A percentile compares a stretch with the other conserved stretches of the same genome.
phyloP scores from a whole-genome alignment of 2,888 invertebrate species.

The Agrotis ipsilon region DNA sequence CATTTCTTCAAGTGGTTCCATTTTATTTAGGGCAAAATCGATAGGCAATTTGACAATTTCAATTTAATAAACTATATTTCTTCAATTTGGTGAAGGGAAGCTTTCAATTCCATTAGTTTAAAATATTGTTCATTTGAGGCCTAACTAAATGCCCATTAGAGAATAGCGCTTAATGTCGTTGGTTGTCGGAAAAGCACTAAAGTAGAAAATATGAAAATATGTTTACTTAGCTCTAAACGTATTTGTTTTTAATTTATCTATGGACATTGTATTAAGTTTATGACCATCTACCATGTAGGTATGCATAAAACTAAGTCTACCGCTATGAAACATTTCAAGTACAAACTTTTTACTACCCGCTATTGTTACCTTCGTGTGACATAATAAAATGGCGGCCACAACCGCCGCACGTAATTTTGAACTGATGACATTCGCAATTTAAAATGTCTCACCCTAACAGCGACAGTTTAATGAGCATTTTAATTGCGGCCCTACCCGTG shows the following conservation, averaged over 20 bases:
- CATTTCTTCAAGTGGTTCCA: constrained; percentile 29
- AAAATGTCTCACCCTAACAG: constrained; percentile 68
- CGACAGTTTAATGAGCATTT: constrained; percentile 76
- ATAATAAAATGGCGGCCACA: constrained; percentile 61
- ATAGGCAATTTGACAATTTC: constrained; percentile 6
- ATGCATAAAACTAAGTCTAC: constrained; percentile 8
- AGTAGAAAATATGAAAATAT: background rate
- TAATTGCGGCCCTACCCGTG: constrained; percentile 77
- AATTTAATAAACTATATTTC: background rate
- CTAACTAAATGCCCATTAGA: background rate
- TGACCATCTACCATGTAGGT: too few relatives aligned
- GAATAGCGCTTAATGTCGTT: background rate
- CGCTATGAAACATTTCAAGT: constrained; percentile 18
- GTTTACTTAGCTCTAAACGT: background rate
- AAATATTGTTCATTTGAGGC: background rate
- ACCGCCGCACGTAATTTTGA: constrained; percentile 65
- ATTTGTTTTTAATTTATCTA: constrained; percentile 17
- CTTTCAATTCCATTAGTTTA: background rate
- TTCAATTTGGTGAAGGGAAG: background rate
- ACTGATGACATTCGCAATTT: constrained; percentile 73
- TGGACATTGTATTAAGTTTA: constrained; percentile 3
- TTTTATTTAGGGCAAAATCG: background rate
- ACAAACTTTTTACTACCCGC: constrained; percentile 22
- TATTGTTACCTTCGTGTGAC: constrained; percentile 44
- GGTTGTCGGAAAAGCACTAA: background rate